A percentile compares a stretch with the other conserved stretches of the same genome.
Conservation (phyloP, 2,113 vertebrate genomes). For the Tyrannus savana region DNA sequence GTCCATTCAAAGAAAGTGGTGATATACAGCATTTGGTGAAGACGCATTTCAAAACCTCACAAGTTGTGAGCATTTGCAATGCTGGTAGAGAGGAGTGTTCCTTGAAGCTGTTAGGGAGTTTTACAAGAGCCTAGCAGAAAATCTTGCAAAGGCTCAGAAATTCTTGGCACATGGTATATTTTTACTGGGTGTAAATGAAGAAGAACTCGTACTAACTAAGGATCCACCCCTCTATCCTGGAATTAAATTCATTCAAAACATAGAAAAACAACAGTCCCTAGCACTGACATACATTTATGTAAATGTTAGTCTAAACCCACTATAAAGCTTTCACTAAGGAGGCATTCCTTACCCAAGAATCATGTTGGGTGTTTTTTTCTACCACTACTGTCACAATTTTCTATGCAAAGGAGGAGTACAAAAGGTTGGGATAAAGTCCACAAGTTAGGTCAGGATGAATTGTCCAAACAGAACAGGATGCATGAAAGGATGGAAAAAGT, state of each 20-base stretch:
- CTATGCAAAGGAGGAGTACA: background rate
- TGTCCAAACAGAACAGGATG: background rate
- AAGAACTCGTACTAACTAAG: background rate
- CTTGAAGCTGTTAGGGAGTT: background rate
- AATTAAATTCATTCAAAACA: background rate
- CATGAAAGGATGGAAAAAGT: background rate
- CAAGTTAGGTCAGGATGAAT: background rate
- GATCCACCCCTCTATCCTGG: background rate
- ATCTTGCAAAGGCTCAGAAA: background rate
- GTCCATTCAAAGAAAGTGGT: background rate
- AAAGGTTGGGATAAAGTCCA: background rate
- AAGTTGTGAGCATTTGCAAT: background rate
- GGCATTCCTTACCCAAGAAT: background rate
- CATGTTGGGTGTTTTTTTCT: background rate
- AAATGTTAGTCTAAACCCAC: background rate
- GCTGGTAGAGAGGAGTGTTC: background rate
- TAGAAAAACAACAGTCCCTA: background rate
- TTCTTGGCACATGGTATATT: background rate
- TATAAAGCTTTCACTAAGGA: background rate
- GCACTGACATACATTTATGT: background rate
- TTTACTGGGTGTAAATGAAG: conserved; percentile 27
- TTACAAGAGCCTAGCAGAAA: background rate
- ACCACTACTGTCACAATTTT: background rate
- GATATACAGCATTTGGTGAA: conserved; percentile 13
- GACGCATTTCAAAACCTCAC: background rate